Base-by-base conservation (phyloP, 2,797 vertebrate genomes). In the Bradypus variegatus region DNA sequence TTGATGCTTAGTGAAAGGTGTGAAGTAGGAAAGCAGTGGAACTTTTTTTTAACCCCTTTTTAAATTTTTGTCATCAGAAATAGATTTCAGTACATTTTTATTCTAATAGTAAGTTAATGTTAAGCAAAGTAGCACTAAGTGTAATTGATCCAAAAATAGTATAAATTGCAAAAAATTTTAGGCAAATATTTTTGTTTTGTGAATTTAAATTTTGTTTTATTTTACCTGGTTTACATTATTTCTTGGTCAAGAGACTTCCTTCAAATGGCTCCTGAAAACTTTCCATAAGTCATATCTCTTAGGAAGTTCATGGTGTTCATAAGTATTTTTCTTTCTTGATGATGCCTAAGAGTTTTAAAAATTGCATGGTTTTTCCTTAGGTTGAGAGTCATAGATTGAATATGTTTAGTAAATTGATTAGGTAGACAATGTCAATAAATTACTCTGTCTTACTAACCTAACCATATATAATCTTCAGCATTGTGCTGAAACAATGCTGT, bases 311-410 rank as follows among this genome's bases (percentile, higher is more conserved):
- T 41, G 14, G 31, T 86, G 5, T 86, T 16, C 76, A 12, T 79
- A 81, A 90, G 33, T 76, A 62, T 45, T 88, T 93, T 65, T 82
- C 23, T 92, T 89, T 69, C 58, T 53, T 78, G 27, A 33, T 92
- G 53, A 76, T 64, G 10, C 3, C 67, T 31, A 12, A 38, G 21
- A 72, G 33, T 80, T 89, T 79, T 80, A 88, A 77, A 80, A 38
- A 38, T n/a, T 86, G 13, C 36, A 36, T 65, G 31, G 13, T 60
- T 93, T 91, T 84, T 6, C 53, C 89, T 85, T 38, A 69, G 19
- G 3, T 82, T 93, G 60, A 82, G 81, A 60, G n/a, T 84, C 64
- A 55, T 29, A 53, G 25, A 19, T 69, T 55, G 55, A 3, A 53
- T 80, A 27, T 75, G 38, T 85, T 93, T 67, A 85, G 48, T 89